Percentiles rank a stretch among this genome's conserved stretches.
These are phyloP conservation scores for Ophion costatus DNA, from an alignment of 2,888 invertebrate species.

Conservation along the genomic window DNA sequence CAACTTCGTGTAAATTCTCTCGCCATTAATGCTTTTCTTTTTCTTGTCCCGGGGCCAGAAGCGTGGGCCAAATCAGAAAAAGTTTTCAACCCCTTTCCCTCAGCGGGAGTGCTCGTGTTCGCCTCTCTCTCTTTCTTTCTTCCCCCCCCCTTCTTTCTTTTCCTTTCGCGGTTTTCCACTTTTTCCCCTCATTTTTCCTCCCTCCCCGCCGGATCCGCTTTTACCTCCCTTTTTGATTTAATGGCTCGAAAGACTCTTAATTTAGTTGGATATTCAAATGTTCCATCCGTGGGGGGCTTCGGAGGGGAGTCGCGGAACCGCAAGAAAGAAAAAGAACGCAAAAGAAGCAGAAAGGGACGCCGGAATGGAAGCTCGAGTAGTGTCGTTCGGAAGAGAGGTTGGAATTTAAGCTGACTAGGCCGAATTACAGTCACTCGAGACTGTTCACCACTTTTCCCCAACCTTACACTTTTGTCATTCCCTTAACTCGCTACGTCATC, in stretches of 20 bases:
- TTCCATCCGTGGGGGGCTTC: slow-evolving; percentile 34
- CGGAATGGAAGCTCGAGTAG: slow-evolving; percentile 36
- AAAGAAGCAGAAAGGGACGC: background rate
- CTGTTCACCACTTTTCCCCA: slow-evolving; percentile 51
- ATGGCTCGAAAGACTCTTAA: slow-evolving; percentile 74
- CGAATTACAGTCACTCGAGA: slow-evolving; percentile 74
- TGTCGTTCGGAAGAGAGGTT: slow-evolving; percentile 59
- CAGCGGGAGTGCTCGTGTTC: slow-evolving; percentile 49
- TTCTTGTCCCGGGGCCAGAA: slow-evolving; percentile 30
- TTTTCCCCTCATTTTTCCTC: slow-evolving; percentile 18
- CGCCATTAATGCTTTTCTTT: slow-evolving; percentile 61
- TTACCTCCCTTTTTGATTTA: slow-evolving; percentile 68
- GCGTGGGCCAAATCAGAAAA: slow-evolving; percentile 63
- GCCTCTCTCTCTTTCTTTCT: slow-evolving; percentile 30
- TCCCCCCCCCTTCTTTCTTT: slow-evolving; percentile 7
- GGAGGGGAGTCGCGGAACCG: slow-evolving; percentile 9
- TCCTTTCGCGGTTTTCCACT: slow-evolving; percentile 18
- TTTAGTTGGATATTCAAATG: slow-evolving; percentile 75
- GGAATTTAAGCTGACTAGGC: slow-evolving; percentile 74
- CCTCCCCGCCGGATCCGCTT: slow-evolving; percentile 10
- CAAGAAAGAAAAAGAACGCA: background rate
- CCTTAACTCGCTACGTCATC: slow-evolving; percentile 32
- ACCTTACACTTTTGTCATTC: slow-evolving; percentile 42
- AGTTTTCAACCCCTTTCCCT: slow-evolving; percentile 69
- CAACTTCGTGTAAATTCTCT: slow-evolving; percentile 67